Percentiles rank a stretch among this genome's conserved stretches.
Evolutionary conservation across 1,140 invertebrate species (phyloP).

Genomic region (Drosophila insularis): DNA sequence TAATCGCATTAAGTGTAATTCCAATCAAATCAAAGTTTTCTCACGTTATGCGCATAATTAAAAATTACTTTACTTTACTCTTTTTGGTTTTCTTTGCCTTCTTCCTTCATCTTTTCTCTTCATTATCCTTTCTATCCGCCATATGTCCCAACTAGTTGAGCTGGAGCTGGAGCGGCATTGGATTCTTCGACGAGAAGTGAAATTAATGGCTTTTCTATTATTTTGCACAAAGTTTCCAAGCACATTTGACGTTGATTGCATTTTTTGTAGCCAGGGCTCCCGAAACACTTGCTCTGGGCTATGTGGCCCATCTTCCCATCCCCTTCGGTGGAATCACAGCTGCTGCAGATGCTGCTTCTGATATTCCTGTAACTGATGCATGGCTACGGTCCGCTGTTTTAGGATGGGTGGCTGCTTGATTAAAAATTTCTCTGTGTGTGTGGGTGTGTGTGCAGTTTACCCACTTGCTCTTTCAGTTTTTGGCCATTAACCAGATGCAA

Average conservation of each 20-base stretch:
- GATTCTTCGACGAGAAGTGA: slow-evolving; percentile 77
- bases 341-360: slow-evolving; percentile 62
- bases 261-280: slow-evolving; percentile 56
- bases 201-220: slow-evolving; percentile 81
- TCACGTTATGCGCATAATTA: slow-evolving; percentile 77
- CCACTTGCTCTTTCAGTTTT: slow-evolving; percentile 15
- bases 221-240: slow-evolving; percentile 79
- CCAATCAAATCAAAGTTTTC: slow-evolving; percentile 60
- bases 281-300: slow-evolving; percentile 40
- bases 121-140: slow-evolving; percentile 14
- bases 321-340: slow-evolving; percentile 63
- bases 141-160: slow-evolving; percentile 41
- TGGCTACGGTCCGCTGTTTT: slow-evolving; percentile 36
- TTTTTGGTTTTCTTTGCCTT: neutral
- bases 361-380: slow-evolving; percentile 11
- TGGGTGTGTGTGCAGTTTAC: slow-evolving; percentile 42
- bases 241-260: slow-evolving; percentile 80
- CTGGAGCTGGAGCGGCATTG: slow-evolving; percentile 20
- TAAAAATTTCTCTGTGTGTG: slow-evolving; percentile 65
- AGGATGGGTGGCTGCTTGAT: slow-evolving; percentile 56
- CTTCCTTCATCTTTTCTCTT: slow-evolving; percentile 1
- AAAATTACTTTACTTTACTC: slow-evolving; percentile 73
- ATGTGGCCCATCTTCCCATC: no score
- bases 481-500: slow-evolving; percentile 39
- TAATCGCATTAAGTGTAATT: slow-evolving; percentile 65